Evolutionary conservation across 2,888 invertebrate genomes (phyloP), one percentile per base, ranked within the genome.

Genomic region (Scaeva pyrastri): DNA sequence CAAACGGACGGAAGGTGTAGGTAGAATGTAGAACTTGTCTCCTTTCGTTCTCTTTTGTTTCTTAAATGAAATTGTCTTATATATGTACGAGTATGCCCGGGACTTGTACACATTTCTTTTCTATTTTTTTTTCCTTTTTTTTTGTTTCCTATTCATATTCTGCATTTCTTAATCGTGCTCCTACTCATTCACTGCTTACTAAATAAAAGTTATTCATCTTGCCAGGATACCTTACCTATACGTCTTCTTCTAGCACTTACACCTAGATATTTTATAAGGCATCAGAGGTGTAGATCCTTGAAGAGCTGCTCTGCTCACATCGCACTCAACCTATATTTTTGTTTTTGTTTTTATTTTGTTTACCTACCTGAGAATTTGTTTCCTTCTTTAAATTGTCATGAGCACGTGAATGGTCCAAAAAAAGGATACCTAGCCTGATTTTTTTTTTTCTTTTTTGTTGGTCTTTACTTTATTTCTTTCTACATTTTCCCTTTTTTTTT

Each of bases 381-480:
- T 83, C 48, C 58, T 81, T 80, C 73, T 84, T 80, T 68, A 80
- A 80, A 80, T 85, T 80, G 80, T 85, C 75, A 80, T 80, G 85
- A 85, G 80, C 76, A 85, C 85, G 76, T 80, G 80, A 80, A 79
- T 39, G 52, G 72, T 68, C 75, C 80, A 75, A 80, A 80, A 66
- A 45, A 68, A 19, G 41, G 7, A 45, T 23, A 26, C 31, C 31
- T 31, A 31, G 31, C 31, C 31, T 31, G 6, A 31, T 31, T 31
- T 31, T 31, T 31, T 31, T 5, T 31, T n/a, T n/a, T n/a, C n/a
- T n/a, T n/a, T n/a, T n/a, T n/a, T n/a, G n/a, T 16, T 19, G 71
- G 52, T 62, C 11, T 16, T 26, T 1, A n/a, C 8, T 1, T 12
- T 1, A n/a, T n/a, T n/a, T n/a, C n/a, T n/a, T n/a, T n/a, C n/a